Base-by-base conservation (phyloP, 2,888 invertebrate species). In the Pyralis farinalis region DNA sequence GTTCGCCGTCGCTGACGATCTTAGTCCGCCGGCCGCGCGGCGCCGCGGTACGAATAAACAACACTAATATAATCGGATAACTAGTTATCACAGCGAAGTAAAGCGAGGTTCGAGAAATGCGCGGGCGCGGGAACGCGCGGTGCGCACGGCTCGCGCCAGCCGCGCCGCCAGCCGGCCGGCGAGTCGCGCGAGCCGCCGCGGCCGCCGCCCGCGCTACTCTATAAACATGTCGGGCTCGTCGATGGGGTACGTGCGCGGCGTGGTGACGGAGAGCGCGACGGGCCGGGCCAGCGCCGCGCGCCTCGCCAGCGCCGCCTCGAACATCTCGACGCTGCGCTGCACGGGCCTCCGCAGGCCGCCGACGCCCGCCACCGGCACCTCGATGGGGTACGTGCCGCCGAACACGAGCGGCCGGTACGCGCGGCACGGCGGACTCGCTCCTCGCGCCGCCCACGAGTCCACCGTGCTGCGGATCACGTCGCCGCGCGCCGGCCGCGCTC, bases 381-480 rank as follows among this genome's bases (percentile, higher is more conserved):
- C 96, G 52, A 97, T 96, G 3, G 96, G 96, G 88, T 92, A 97
- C 1, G 96, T 97, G 38, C 96, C 96, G 57, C 95, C 95, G 73
- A 95, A 96, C 46, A 96, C 91, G 34, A 96, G 90, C 46, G 94
- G 94, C 64, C 92, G 92, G 66, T 90, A 92, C 29, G 37, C 34
- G 37, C 21, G 16, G 25, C 53, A 46, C 31, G 43, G 16, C 30
- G n/a, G 73, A 46, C 16, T 53, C 60, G 46, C 33, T n/a, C 58
- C 58, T 2, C 70, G 62, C 66, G 74, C 51, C 34, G 91, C 86
- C 93, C 93, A 93, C 29, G 90, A 81, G 59, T 93, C 93, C 35
- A 93, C 93, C 6, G 93, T 92, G 61, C 90, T 88, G 37, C 90
- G 88, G 55, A 93, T 91, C 46, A 93, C 80, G 30, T 65, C 58